These are phyloP conservation scores for Triplophysa bombifrons DNA, from an alignment of 2,797 vertebrate genomes.

Conservation along the genomic window DNA sequence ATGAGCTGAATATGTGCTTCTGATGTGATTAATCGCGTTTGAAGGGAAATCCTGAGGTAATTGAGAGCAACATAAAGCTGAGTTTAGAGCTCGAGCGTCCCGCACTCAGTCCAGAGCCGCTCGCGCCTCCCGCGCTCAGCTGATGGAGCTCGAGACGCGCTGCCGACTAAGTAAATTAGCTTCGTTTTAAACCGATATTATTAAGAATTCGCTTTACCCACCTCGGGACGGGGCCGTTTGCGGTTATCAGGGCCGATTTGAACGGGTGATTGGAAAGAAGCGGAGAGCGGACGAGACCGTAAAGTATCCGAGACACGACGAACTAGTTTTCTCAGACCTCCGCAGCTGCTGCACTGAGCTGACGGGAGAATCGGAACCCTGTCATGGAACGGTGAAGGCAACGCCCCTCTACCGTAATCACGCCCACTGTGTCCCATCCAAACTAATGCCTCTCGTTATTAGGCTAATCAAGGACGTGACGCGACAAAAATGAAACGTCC, in stretches of 20 bases:
- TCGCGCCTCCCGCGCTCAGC: not conserved
- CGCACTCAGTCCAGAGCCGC: not conserved
- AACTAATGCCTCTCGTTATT: not conserved
- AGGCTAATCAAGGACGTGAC: not conserved
- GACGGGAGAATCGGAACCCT: conserved; percentile 44
- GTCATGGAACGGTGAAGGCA: conserved; percentile 52
- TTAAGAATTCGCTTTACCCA: conserved; percentile 8
- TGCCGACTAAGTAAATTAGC: not conserved
- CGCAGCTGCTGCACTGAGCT: conserved; percentile 55
- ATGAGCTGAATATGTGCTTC: conserved; percentile 14
- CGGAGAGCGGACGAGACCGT: conserved; percentile 18
- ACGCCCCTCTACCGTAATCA: conserved; percentile 46
- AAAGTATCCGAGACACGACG: conserved; percentile 58
- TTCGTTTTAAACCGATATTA: not conserved
- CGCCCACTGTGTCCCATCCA: conserved; percentile 42
- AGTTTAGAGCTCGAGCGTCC: conserved; percentile 10
- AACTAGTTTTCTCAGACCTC: conserved; percentile 54
- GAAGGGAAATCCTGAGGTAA: conserved; percentile 19
- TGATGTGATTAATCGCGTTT: conserved; percentile 33
- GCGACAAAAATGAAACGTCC: not conserved
- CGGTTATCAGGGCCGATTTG: conserved; percentile 9
- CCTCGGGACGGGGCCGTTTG: conserved; percentile 24
- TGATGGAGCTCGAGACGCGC: not conserved
- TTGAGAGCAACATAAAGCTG: not conserved
- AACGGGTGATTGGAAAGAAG: conserved; percentile 8